Conservation (phyloP, 2,797 vertebrate species). For the Gymnoscopelus braueri region DNA sequence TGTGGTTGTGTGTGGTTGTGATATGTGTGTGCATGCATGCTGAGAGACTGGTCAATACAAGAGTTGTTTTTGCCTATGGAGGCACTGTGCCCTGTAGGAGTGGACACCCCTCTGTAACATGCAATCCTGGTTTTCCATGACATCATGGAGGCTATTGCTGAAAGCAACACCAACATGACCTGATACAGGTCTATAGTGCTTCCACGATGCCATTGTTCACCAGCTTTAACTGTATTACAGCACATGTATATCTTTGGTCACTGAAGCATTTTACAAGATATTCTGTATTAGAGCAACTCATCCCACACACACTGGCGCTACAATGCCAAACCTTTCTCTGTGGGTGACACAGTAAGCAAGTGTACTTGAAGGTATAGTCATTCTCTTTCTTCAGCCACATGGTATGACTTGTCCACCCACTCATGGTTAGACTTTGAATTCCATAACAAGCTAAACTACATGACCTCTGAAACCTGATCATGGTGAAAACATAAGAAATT, state of each 20-base stretch:
- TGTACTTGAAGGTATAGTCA: not conserved
- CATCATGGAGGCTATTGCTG: slow-evolving; percentile 67
- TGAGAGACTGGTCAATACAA: slow-evolving; percentile 42
- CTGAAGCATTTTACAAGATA: not conserved
- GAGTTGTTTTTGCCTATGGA: slow-evolving; percentile 41
- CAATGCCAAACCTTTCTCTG: too few species aligned
- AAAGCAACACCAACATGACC: slow-evolving; percentile 47
- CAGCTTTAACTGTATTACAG: slow-evolving; percentile 20
- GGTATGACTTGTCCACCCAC: slow-evolving; percentile 30
- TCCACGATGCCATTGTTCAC: slow-evolving; percentile 10
- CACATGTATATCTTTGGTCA: not conserved
- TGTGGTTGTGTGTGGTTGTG: not conserved
- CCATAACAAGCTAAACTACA: slow-evolving; percentile 51
- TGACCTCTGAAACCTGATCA: slow-evolving; percentile 54
- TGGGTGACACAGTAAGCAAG: slow-evolving; percentile 13
- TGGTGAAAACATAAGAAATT: slow-evolving; percentile 29
- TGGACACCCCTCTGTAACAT: slow-evolving; percentile 56
- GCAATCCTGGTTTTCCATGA: slow-evolving; percentile 73
- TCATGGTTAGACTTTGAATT: slow-evolving; percentile 56
- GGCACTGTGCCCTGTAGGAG: slow-evolving; percentile 56
- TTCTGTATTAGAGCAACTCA: not conserved
- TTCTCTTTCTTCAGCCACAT: slow-evolving; percentile 49
- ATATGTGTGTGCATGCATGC: slow-evolving; percentile 1
- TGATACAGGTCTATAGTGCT: slow-evolving; percentile 6
- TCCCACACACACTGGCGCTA: too few species aligned